Base-by-base conservation (phyloP, 92 coral and sea anemone genomes). In the Epizoanthus scotinus region DNA sequence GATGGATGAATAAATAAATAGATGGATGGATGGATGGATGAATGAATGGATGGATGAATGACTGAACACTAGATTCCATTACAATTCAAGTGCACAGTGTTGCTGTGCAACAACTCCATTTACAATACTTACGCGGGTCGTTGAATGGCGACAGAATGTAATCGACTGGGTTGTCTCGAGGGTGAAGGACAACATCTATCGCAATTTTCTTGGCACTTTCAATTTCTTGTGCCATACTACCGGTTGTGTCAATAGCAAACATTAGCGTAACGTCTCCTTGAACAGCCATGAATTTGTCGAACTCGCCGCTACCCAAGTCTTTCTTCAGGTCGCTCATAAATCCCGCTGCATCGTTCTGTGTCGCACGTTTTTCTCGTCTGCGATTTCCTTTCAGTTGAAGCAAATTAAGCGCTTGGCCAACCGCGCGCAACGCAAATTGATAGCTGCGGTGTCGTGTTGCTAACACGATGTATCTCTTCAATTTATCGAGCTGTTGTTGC, bases 181-280 rank as follows among this genome's bases (percentile, higher is more conserved):
- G 84, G 69, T 92, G 81, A 71, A 84, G 85, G 14, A 95, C 79
- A 40, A 94, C 92, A 42, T 92, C 98, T 19, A 85, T 80, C 7
- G 97, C 97, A 17, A 94, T 88, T 47, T 86, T 88, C 75, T 90
- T 92, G 5, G 97, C 93, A 8, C 91, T 88, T 0, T 84, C 83
- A 12, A 95, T 95, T 18, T 95, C 98, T 0, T 81, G 84, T 0
- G 71, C 20, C 98, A 95, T 95, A 56, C 98, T 95, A 28, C 97
- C 98, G 18, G 97, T 95, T 17, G 95, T 85, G 67, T 95, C 98
- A 36, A 95, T 95, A 14, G 91, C 98, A 83, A 94, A 94, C 93
- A 91, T 91, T 36, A 94, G 79, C 0, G 98, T 92, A 22, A 92
- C 98, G 61, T 94, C 97, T 19, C 98, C 98, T 67, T 90, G 91